Evolutionary conservation across 2,113 vertebrate genomes (phyloP).

Genomic region (Atractosteus spatula): DNA sequence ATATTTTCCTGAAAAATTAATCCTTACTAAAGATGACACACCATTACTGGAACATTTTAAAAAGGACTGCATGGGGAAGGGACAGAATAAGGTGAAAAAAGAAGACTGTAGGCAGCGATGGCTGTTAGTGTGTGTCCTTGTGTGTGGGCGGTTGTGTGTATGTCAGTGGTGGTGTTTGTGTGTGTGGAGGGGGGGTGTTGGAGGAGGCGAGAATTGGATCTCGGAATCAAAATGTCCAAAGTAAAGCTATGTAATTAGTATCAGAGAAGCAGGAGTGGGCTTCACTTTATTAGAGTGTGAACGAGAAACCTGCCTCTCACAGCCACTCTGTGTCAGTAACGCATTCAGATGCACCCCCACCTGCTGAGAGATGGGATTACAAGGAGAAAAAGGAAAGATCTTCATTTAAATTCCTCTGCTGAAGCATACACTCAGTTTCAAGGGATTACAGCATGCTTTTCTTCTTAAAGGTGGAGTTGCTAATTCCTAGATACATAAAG

Average conservation of each 20-base stretch:
- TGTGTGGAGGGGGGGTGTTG: not conserved
- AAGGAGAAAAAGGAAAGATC: constrained; percentile 26
- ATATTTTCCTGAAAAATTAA: constrained; percentile 70
- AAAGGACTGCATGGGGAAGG: constrained; percentile 29
- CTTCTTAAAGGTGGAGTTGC: constrained; percentile 29
- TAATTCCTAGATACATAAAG: constrained; percentile 50
- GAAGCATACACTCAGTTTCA: constrained; percentile 46
- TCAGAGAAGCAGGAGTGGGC: not conserved
- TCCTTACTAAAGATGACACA: constrained; percentile 32
- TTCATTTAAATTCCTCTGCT: constrained; percentile 44
- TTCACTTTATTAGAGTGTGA: not conserved
- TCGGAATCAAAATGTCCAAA: not conserved
- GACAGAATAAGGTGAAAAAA: constrained; percentile 21
- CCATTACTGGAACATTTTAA: constrained; percentile 40
- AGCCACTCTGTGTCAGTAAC: constrained; percentile 26
- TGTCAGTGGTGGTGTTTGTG: not conserved
- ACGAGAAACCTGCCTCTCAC: not conserved
- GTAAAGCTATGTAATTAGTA: not conserved
- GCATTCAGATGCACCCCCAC: constrained; percentile 31
- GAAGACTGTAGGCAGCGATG: not conserved
- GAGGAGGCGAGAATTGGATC: constrained; percentile 19
- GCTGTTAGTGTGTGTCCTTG: not conserved
- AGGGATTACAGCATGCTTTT: constrained; percentile 47
- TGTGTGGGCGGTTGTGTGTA: not conserved
- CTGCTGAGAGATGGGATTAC: constrained; percentile 30